phyloP scores from a whole-genome alignment of 2,888 invertebrate genomes.

The Megastigmus dorsalis region DNA sequence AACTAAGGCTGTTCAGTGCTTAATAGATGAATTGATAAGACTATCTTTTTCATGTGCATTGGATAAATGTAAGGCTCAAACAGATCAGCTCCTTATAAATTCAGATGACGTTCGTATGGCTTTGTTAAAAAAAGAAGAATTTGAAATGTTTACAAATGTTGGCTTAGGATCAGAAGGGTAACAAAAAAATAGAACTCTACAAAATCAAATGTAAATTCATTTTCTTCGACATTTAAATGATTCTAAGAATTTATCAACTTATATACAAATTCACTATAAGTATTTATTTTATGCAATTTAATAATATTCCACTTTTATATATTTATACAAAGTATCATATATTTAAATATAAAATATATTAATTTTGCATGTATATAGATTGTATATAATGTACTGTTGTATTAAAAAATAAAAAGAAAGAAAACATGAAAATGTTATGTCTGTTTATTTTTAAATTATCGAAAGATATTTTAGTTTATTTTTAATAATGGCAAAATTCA shows the following conservation, averaged over 20 bases:
- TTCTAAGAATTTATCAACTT: no score
- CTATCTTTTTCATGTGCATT: conserved; percentile 66
- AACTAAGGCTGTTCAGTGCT: conserved; percentile 65
- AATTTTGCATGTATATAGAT: not conserved
- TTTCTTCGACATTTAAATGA: no score
- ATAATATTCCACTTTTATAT: no score
- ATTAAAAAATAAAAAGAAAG: no score
- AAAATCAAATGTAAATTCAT: not conserved
- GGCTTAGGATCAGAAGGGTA: conserved; percentile 62
- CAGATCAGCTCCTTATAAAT: conserved; percentile 51
- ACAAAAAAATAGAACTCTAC: not conserved
- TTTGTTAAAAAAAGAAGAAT: conserved; percentile 67
- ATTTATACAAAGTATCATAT: not conserved
- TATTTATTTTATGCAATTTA: no score
- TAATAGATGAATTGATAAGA: conserved; percentile 67
- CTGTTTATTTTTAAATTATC: no score
- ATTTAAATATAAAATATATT: not conserved
- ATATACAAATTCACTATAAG: no score
- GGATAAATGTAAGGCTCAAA: conserved; percentile 59
- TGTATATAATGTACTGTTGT: no score
- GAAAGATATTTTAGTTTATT: no score
- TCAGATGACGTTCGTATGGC: conserved; percentile 66
- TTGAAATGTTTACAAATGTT: conserved; percentile 69
- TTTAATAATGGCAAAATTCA: no score
- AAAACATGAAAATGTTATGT: no score